Percentiles rank a stretch among this genome's conserved stretches.
These are phyloP conservation scores for Bombyx mori DNA, from an alignment of 1,140 invertebrate genomes.

Conservation along the genomic window ASM3026992v2 NC_085131.1:1519501-1520000, in stretches of 20 bases:
- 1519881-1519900: constrained; percentile 50
- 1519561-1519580: no score
- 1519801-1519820: constrained; percentile 40
- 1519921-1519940: constrained; percentile 20
- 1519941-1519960: no score
- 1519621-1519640: constrained; percentile 49
- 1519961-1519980: no score
- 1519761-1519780: constrained; percentile 64
- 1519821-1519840: constrained; percentile 47
- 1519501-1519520: no score
- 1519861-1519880: constrained; percentile 30
- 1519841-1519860: constrained; percentile 54
- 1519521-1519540: no score
- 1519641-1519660: constrained; percentile 70
- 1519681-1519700: constrained; percentile 47
- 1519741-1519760: constrained; percentile 41
- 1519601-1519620: neutral
- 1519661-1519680: constrained; percentile 59
- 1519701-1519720: constrained; percentile 27
- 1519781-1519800: constrained; percentile 60
- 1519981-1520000: no score
- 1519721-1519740: constrained; percentile 44
- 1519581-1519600: no score
- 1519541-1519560: no score
- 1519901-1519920: constrained; percentile 48